phyloP scores from a whole-genome alignment of 2,888 invertebrate genomes.

The Papilio elwesi region DNA sequence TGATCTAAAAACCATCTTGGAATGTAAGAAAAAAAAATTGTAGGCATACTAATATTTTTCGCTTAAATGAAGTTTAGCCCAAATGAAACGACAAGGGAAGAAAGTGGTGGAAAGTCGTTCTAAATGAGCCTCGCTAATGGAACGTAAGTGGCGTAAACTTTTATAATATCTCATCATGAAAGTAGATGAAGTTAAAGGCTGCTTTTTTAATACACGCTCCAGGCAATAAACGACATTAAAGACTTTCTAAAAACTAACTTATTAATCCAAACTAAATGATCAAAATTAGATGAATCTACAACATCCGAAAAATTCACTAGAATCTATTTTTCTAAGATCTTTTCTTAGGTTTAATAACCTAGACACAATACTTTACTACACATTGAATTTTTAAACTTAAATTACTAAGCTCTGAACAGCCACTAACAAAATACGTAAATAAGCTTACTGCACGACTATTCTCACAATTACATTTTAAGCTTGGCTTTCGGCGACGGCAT shows the following conservation, averaged over 20 bases:
- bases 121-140: conserved; percentile 17
- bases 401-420: not conserved
- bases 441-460: not conserved
- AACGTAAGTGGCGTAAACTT: conserved; percentile 18
- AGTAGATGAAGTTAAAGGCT: conserved; percentile 1
- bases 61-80: conserved; percentile 15
- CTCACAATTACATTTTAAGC: not conserved
- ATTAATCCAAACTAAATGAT: not conserved
- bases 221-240: not conserved
- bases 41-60: not conserved
- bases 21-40: not conserved
- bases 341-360: conserved; percentile 6
- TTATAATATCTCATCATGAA: conserved; percentile 15
- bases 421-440: not conserved
- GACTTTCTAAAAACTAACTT: not conserved
- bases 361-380: not conserved
- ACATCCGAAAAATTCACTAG: not conserved
- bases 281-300: not conserved
- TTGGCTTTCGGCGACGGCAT: not conserved
- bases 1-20: not conserved
- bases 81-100: conserved; percentile 17
- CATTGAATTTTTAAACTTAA: not conserved
- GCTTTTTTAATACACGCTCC: conserved; percentile 3
- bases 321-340: not conserved
- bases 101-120: conserved; percentile 23